A percentile compares a stretch with the other conserved stretches of the same genome.
Conservation (phyloP, 2,113 vertebrate genomes). For the Poeciliopsis occidentalis region DNA sequence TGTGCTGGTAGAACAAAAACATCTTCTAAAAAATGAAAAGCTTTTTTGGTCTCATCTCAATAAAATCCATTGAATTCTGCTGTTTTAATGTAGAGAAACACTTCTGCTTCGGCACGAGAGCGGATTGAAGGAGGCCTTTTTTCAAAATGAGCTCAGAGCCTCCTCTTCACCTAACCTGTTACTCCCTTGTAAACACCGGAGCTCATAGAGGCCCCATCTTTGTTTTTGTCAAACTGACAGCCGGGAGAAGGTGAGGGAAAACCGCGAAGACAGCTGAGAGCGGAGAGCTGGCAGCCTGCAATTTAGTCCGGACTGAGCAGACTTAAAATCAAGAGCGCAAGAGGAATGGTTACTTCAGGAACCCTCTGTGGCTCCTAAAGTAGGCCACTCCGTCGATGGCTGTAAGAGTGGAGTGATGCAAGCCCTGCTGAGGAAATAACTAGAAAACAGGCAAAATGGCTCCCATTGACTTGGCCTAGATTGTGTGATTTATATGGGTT, state of each 20-base stretch:
- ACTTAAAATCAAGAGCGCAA: conserved; percentile 58
- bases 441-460: conserved; percentile 57
- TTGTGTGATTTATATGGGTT: conserved; percentile 78
- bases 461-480: conserved; percentile 77
- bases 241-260: conserved; percentile 25
- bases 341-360: conserved; percentile 66
- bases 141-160: conserved; percentile 35
- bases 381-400: conserved; percentile 61
- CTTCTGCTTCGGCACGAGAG: background rate
- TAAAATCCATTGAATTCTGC: no score
- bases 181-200: conserved; percentile 37
- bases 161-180: conserved; percentile 17
- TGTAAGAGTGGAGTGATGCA: conserved; percentile 62
- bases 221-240: conserved; percentile 52
- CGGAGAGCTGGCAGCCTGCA: conserved; percentile 54
- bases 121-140: conserved; percentile 15
- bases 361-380: conserved; percentile 63
- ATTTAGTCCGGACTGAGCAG: conserved; percentile 65
- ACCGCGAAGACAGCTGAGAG: conserved; percentile 29
- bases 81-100: background rate
- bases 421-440: conserved; percentile 68
- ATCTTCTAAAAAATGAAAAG: no score
- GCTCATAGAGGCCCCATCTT: conserved; percentile 45
- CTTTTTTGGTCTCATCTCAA: no score
- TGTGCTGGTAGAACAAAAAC: background rate